These are phyloP conservation scores for Podarcis lilfordi DNA, from an alignment of 2,797 vertebrate species.

Conservation along the genomic window DNA sequence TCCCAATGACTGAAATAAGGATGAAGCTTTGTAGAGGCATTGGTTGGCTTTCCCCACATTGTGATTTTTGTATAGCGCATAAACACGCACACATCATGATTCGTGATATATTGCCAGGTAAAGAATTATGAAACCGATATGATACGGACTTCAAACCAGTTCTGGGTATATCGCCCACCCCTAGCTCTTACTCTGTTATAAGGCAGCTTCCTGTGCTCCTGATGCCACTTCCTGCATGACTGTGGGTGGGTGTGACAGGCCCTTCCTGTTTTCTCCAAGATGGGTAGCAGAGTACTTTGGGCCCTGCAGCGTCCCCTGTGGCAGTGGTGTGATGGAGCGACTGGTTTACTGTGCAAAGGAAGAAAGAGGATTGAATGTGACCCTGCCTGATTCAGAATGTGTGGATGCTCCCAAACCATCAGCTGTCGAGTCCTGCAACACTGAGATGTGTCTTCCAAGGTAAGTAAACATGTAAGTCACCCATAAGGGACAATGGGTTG, in stretches of 20 bases:
- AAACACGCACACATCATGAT: no score
- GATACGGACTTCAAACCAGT: no score
- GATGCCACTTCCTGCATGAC: background rate
- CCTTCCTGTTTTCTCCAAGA: conserved; percentile 59
- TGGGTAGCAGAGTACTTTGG: conserved; percentile 74
- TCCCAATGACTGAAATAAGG: no score
- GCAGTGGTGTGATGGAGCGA: conserved; percentile 74
- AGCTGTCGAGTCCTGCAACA: conserved; percentile 71
- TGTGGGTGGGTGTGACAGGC: background rate
- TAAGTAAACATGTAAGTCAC: conserved; percentile 18
- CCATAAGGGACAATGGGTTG: background rate
- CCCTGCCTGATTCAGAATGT: conserved; percentile 65
- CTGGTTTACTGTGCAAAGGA: conserved; percentile 75
- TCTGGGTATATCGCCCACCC: no score
- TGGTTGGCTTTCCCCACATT: no score
- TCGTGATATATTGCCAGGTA: no score
- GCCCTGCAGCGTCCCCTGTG: conserved; percentile 79
- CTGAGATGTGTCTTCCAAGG: conserved; percentile 79
- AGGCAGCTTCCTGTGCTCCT: no score
- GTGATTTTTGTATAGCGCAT: no score
- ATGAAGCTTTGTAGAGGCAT: no score
- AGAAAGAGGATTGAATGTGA: conserved; percentile 41
- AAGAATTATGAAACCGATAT: no score
- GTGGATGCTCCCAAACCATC: conserved; percentile 41
- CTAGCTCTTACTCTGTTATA: no score